Conservation (phyloP, 2,113 vertebrate genomes). For the Dicerorhinus sumatrensis region DNA sequence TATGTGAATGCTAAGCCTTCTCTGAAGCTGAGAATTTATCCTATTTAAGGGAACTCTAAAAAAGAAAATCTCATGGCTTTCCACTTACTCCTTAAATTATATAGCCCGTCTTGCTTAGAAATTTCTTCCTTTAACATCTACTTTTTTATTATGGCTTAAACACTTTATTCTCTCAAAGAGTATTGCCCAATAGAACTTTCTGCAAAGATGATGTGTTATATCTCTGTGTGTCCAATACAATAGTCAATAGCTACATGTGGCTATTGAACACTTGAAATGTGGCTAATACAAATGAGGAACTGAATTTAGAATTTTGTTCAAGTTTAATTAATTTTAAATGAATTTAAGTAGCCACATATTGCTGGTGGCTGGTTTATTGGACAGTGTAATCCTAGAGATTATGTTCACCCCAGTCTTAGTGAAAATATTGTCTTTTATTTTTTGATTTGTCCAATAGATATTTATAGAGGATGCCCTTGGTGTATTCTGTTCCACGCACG, state of each 20-base stretch:
- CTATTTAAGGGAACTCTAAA: constrained; percentile 1
- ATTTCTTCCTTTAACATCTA: not conserved
- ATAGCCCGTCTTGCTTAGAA: not conserved
- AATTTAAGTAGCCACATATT: not conserved
- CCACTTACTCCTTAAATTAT: not conserved
- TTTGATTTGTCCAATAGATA: not conserved
- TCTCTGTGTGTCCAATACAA: not conserved
- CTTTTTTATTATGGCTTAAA: not conserved
- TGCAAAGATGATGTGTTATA: not conserved
- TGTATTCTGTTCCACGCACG: not conserved
- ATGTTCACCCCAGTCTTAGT: not conserved
- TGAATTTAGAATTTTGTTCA: constrained; percentile 29
- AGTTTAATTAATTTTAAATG: not conserved
- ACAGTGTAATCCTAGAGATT: not conserved
- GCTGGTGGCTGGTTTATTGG: not conserved
- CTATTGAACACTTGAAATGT: not conserved
- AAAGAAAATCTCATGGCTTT: not conserved
- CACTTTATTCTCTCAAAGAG: not conserved
- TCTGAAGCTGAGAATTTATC: not conserved
- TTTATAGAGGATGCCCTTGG: not conserved
- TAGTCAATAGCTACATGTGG: not conserved
- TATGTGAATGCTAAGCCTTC: not conserved
- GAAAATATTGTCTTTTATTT: not conserved
- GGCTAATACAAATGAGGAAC: not conserved
- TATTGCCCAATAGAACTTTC: not conserved